Percentiles rank a stretch among this genome's conserved stretches.
These are phyloP conservation scores for Chydorus sphaericus DNA, from an alignment of 2,888 invertebrate genomes.

Conservation along the genomic window DNA sequence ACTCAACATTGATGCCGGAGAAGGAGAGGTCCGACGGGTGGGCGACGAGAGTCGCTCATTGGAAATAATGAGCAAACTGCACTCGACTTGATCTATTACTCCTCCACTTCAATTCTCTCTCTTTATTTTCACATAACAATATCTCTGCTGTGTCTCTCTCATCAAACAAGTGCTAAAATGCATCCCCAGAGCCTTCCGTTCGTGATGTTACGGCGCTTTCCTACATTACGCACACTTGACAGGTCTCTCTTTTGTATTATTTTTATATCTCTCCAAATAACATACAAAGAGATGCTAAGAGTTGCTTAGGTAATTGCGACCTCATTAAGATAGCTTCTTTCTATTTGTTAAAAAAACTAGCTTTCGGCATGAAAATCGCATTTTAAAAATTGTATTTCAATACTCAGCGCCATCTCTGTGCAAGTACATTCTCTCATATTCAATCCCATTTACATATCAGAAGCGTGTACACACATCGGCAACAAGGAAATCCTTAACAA, in stretches of 20 bases:
- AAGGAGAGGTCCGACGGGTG: no score
- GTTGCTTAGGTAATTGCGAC: no score
- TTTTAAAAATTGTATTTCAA: no score
- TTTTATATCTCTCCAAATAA: background rate
- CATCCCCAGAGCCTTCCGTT: background rate
- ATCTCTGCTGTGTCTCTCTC: background rate
- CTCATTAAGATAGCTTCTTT: no score
- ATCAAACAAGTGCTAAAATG: background rate
- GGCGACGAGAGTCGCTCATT: background rate
- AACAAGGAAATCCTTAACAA: no score
- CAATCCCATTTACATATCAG: no score
- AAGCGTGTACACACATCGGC: no score
- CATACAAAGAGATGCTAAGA: no score
- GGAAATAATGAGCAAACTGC: constrained; percentile 1
- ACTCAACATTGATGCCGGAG: background rate
- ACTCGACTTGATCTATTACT: background rate
- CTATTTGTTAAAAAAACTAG: no score
- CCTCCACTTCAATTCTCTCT: background rate
- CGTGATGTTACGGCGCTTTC: background rate
- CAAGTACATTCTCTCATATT: no score
- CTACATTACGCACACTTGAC: background rate
- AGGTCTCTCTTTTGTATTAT: background rate
- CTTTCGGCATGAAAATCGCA: no score
- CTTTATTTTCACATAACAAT: background rate
- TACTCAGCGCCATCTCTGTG: no score